Evolutionary conservation across 2,888 invertebrate genomes (phyloP).

Genomic region (Parnassius smintheus): DNA sequence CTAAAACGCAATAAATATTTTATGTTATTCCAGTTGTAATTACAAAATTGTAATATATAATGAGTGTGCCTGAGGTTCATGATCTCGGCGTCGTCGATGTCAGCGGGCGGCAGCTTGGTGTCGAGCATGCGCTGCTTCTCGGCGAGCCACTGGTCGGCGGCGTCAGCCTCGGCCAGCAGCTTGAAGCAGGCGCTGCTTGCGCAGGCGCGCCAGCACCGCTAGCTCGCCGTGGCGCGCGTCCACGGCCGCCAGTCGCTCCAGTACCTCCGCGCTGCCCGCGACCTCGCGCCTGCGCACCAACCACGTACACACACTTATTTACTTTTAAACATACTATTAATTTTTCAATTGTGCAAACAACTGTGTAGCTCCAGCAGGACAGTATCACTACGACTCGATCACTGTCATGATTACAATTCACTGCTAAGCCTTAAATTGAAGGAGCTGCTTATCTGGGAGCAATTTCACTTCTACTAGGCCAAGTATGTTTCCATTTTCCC

Average conservation of each 20-base stretch:
- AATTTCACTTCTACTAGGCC: too few species aligned
- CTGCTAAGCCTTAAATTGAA: too few species aligned
- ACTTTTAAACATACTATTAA: too few species aligned
- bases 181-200: constrained; percentile 99
- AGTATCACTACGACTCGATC: too few species aligned
- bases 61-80: constrained; percentile 96
- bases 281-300: constrained; percentile 85
- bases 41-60: too few species aligned
- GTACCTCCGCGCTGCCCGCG: constrained; percentile 89
- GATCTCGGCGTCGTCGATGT: constrained; percentile 99
- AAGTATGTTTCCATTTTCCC: too few species aligned
- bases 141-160: constrained; percentile 99
- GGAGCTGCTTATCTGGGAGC: too few species aligned
- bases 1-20: background rate
- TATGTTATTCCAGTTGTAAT: background rate
- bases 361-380: too few species aligned
- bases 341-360: too few species aligned
- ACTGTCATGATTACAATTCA: too few species aligned
- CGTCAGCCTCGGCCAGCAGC: constrained; percentile 97
- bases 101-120: constrained; percentile 98
- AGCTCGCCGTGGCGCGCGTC: constrained; percentile 97
- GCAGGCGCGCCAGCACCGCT: constrained; percentile 94
- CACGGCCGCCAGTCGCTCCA: constrained; percentile 93
- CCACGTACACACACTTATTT: too few species aligned
- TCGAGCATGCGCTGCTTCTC: constrained; percentile 99